Evolutionary conservation across 64 coral and sea anemone genomes (phyloP).

Genomic region (Stylophora pistillata): DNA sequence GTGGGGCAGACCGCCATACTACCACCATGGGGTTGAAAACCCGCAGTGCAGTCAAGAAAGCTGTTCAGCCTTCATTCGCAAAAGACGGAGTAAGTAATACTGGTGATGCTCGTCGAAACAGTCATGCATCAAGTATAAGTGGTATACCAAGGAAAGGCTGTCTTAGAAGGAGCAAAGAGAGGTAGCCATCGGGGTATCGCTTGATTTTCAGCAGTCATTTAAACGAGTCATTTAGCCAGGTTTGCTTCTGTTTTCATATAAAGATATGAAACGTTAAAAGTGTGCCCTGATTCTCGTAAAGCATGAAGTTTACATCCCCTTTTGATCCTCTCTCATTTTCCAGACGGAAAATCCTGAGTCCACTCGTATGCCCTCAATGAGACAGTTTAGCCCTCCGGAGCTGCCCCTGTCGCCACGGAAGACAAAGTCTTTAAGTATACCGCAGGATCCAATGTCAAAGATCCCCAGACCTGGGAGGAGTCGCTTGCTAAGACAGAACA

Average conservation of each 20-base stretch:
- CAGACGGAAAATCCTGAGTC: constrained; percentile 64
- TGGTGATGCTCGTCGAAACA: neutral
- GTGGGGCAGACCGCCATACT: neutral
- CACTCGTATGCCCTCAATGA: neutral
- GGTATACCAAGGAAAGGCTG: no score
- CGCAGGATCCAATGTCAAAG: neutral
- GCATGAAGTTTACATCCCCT: neutral
- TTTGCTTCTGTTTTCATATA: no score
- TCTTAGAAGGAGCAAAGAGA: no score
- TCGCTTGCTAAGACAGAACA: neutral
- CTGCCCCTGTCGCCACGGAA: constrained; percentile 73
- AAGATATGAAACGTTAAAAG: neutral
- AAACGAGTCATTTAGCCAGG: no score
- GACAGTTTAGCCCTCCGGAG: constrained; percentile 7
- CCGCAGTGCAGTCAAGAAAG: neutral
- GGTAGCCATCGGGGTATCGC: no score
- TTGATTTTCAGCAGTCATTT: no score
- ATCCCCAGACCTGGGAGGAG: constrained; percentile 25
- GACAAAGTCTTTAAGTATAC: constrained; percentile 39
- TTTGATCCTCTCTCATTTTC: neutral
- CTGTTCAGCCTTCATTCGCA: neutral
- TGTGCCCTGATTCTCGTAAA: no score
- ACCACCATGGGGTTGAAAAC: constrained; percentile 46
- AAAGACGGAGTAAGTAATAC: constrained; percentile 22
- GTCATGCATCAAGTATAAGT: no score